Evolutionary conservation across 2,797 vertebrate species (phyloP), one percentile per base, ranked within the genome.

Genomic region (Rhynchonycteris naso): DNA sequence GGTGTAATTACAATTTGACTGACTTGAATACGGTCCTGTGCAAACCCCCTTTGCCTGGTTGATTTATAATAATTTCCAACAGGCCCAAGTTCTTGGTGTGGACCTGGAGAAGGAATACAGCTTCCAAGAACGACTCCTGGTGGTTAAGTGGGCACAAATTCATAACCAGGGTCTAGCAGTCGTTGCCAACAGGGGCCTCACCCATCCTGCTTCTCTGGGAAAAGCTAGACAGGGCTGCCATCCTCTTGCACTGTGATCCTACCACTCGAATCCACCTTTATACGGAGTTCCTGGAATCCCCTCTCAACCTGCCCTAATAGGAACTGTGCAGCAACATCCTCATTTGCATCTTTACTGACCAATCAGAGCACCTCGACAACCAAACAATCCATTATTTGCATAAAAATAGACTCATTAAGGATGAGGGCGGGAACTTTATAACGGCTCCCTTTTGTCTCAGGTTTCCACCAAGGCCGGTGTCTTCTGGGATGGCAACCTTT

Each of bases 401-500:
- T 56, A 24, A 33, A n/a, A 76, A 35, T 8, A 3, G 75, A 9
- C 75, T 21, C 56, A 35, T 56, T 8, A 78, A 12, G 7, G 8
- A 9, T 12, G 7, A 56, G 52, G 75, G 52, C 6, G 52, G 74
- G 74, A 76, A 76, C 74, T 24, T 56, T 24, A 76, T 56, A 76
- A 56, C 56, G 24, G 75, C 52, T 56, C 21, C 30, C 50, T 24
- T 8, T 54, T 14, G n/a, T 56, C 6, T 76, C 11, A 2, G 10
- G 19, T 54, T 54, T 33, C 26, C 12, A 2, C 3, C 5, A 1
- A 18, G 2, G 28, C 22, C 30, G 3, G 1, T 33, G 30, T 33
- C 18, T 22, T 11, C 11, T 22, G 74, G 74, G 50, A 13, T 54
- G 22, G 50, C 74, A 76, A n/a, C n/a, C 19, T n/a, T n/a, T 75